Percentiles rank a stretch among this genome's conserved stretches.
Conservation (phyloP, 64 coral and sea anemone species). For the Pocillopora verrucosa region DNA sequence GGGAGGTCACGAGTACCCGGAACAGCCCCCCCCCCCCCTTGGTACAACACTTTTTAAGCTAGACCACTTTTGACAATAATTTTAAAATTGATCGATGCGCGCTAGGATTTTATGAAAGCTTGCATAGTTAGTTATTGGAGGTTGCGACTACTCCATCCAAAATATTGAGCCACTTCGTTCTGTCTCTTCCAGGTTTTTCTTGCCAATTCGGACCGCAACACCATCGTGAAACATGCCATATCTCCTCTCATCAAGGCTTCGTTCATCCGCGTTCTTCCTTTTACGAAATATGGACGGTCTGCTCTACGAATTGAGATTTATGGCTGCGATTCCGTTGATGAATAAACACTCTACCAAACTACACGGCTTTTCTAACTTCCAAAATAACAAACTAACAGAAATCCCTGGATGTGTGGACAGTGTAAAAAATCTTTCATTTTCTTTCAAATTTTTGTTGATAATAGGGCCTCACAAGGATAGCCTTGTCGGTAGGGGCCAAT, state of each 20-base stretch:
- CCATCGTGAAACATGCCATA: not conserved
- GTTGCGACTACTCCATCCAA: not conserved
- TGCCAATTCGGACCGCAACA: not conserved
- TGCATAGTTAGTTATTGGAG: not conserved
- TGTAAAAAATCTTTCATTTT: too few relatives aligned
- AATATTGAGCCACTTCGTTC: not conserved
- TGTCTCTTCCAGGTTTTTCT: constrained; percentile 10
- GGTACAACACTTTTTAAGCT: too few relatives aligned
- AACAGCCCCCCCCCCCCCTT: too few relatives aligned
- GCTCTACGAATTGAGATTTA: constrained; percentile 27
- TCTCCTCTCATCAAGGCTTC: constrained; percentile 19
- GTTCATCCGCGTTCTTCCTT: constrained; percentile 7
- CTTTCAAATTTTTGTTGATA: too few relatives aligned
- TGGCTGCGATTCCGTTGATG: constrained; percentile 11
- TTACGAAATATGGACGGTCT: not conserved
- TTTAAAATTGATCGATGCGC: too few relatives aligned
- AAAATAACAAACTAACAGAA: too few relatives aligned
- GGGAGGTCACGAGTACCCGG: too few relatives aligned
- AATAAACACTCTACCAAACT: not conserved
- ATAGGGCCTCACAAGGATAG: too few relatives aligned
- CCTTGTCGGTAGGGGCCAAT: too few relatives aligned
- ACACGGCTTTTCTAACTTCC: not conserved
- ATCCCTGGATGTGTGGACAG: too few relatives aligned
- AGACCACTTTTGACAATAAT: too few relatives aligned
- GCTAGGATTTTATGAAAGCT: too few relatives aligned